phyloP scores from a whole-genome alignment of 2,797 vertebrate species.

The Cichlasoma orientale region DNA sequence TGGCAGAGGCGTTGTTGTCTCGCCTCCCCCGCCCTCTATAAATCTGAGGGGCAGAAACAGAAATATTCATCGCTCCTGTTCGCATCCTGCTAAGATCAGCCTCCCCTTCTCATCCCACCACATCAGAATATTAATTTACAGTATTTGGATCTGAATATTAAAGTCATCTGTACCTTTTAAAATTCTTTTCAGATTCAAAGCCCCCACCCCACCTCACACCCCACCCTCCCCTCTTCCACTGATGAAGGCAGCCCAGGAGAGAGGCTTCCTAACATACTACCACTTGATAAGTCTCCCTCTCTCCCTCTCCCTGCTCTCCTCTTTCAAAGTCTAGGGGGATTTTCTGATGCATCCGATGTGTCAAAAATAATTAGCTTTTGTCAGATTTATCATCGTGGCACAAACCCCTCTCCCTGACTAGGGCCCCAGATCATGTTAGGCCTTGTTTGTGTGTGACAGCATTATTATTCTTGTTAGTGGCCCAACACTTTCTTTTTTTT shows the following conservation, averaged over 20 bases:
- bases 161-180: constrained; percentile 99
- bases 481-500: constrained; percentile 79
- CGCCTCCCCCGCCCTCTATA: background rate
- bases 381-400: constrained; percentile 99
- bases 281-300: constrained; percentile 90
- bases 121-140: constrained; percentile 95
- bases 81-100: constrained; percentile 53
- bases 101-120: constrained; percentile 77
- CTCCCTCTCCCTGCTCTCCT: constrained; percentile 45
- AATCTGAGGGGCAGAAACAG: constrained; percentile 56
- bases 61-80: constrained; percentile 58
- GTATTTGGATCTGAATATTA: constrained; percentile 96
- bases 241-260: constrained; percentile 95
- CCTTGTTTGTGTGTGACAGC: constrained; percentile 99
- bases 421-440: constrained; percentile 96
- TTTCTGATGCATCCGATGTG: constrained; percentile 99
- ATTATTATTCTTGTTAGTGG: constrained; percentile 99
- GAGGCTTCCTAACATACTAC: constrained; percentile 91
- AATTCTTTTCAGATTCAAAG: constrained; percentile 98
- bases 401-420: constrained; percentile 95
- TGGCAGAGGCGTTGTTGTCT: constrained; percentile 3
- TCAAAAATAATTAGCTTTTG: constrained; percentile 99
- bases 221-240: constrained; percentile 81
- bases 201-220: constrained; percentile 48
- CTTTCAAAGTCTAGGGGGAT: constrained; percentile 86